These are phyloP conservation scores for Ennomos fuscantarius DNA, from an alignment of 2,888 invertebrate species.

Conservation along the genomic window DNA sequence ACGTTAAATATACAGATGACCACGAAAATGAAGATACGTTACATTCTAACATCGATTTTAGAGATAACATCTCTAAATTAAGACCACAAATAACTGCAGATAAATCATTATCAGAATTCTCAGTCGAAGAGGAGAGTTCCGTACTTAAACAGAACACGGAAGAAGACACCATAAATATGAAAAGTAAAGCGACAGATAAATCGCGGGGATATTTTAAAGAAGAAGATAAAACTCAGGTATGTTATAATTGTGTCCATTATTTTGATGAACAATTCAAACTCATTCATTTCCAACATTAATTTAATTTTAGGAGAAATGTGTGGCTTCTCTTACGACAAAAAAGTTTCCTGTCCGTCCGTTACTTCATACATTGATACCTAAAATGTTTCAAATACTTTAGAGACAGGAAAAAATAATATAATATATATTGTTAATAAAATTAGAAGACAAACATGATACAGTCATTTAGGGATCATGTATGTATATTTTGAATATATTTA, in stretches of 20 bases:
- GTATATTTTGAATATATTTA: too few relatives aligned
- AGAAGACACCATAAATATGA: constrained; percentile 21
- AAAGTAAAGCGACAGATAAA: constrained; percentile 42
- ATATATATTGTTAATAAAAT: constrained; percentile 9
- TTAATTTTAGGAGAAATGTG: constrained; percentile 48
- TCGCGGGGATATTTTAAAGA: constrained; percentile 30
- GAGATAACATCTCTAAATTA: constrained; percentile 9
- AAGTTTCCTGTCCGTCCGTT: neutral
- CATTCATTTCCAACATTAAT: constrained; percentile 18
- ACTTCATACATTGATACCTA: neutral
- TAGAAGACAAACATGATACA: neutral
- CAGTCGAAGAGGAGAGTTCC: constrained; percentile 51
- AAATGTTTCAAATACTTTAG: constrained; percentile 7
- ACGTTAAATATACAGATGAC: constrained; percentile 1
- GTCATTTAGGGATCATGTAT: neutral
- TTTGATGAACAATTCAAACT: constrained; percentile 7
- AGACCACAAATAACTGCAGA: constrained; percentile 46
- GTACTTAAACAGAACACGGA: constrained; percentile 21
- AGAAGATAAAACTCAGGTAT: constrained; percentile 50
- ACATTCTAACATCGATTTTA: constrained; percentile 2
- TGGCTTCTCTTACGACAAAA: neutral
- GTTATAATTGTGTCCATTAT: constrained; percentile 1
- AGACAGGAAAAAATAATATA: constrained; percentile 12
- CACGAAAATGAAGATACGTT: constrained; percentile 3
- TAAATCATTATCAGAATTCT: constrained; percentile 68